These are phyloP conservation scores for Pelusios castaneus DNA, from an alignment of 2,113 vertebrate genomes.

Conservation along the genomic window DNA sequence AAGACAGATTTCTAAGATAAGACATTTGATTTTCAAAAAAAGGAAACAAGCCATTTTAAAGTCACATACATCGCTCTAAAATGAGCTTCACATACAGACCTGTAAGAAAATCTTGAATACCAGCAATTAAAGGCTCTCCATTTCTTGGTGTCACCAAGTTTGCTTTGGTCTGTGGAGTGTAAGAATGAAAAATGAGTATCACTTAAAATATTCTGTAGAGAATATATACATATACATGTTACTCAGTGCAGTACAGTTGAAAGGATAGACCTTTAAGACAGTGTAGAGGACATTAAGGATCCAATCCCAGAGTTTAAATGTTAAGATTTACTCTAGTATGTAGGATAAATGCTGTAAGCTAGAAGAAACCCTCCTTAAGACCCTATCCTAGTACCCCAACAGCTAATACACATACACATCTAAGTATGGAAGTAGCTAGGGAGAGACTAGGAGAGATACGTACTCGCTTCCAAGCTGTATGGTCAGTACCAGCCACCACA, in stretches of 20 bases:
- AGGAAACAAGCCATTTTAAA: not conserved
- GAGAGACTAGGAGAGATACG: not conserved
- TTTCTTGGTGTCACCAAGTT: slow-evolving; percentile 98
- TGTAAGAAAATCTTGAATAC: slow-evolving; percentile 98
- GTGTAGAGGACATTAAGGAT: not conserved
- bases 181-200: not conserved
- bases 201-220: not conserved
- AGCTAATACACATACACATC: not conserved
- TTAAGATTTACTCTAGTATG: not conserved
- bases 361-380: not conserved
- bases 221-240: not conserved
- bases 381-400: not conserved
- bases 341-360: not conserved
- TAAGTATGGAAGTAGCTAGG: not conserved
- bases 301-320: not conserved
- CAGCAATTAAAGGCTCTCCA: slow-evolving; percentile 96
- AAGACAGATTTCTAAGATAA: not conserved
- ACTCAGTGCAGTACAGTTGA: not conserved
- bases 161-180: slow-evolving; percentile 97
- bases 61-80: not conserved
- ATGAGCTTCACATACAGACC: slow-evolving; percentile 72
- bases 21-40: not conserved
- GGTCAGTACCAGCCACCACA: not conserved
- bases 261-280: not conserved
- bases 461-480: not conserved